Evolutionary conservation across 2,113 vertebrate genomes (phyloP).

Genomic region (Hippocampus abdominalis): DNA sequence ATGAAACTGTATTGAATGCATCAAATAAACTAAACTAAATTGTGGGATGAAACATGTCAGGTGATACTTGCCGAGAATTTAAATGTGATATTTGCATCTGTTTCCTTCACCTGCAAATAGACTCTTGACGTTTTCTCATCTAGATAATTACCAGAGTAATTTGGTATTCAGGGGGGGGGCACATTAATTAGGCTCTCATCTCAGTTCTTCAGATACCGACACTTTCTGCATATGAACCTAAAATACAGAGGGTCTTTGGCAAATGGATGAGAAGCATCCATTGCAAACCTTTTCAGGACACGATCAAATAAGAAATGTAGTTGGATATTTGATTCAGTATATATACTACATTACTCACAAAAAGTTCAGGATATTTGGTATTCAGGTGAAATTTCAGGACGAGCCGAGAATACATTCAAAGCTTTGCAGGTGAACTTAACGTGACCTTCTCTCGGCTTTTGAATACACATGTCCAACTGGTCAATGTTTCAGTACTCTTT

Average conservation of each 20-base stretch:
- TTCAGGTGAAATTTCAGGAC: too few relatives aligned
- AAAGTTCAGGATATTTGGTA: too few relatives aligned
- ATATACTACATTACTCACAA: too few relatives aligned
- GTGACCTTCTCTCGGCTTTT: too few relatives aligned
- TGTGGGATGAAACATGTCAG: neutral
- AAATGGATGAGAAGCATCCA: constrained; percentile 17
- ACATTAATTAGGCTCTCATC: constrained; percentile 31
- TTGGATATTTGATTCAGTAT: too few relatives aligned
- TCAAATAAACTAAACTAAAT: neutral
- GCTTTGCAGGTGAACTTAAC: too few relatives aligned
- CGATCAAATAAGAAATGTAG: neutral
- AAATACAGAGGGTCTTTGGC: constrained; percentile 21
- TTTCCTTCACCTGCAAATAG: constrained; percentile 14
- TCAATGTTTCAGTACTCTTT: too few relatives aligned
- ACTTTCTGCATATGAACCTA: neutral
- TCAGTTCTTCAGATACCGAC: neutral
- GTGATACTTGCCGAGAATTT: neutral
- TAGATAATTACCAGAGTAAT: constrained; percentile 39
- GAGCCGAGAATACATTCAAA: too few relatives aligned
- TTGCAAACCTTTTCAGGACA: neutral
- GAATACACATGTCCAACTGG: too few relatives aligned
- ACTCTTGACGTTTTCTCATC: constrained; percentile 25
- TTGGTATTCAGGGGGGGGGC: constrained; percentile 16
- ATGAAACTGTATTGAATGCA: neutral
- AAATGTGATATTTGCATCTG: constrained; percentile 13